Evolutionary conservation across 2,113 vertebrate genomes (phyloP).

Genomic region (Eretmochelys imbricata): DNA sequence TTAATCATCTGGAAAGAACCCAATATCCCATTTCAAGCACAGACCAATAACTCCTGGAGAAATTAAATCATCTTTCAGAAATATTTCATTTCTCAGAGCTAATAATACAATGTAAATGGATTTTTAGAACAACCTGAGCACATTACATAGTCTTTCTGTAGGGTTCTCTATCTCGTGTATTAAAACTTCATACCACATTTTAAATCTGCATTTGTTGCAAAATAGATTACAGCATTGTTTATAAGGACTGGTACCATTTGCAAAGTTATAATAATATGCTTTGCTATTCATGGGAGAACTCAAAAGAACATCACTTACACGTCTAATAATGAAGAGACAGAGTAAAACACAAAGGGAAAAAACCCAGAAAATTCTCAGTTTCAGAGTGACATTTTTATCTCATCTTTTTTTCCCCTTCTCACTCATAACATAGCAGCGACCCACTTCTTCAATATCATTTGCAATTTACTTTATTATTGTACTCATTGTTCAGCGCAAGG

Average conservation of each 20-base stretch:
- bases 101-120: conserved; percentile 78
- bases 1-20: conserved; percentile 76
- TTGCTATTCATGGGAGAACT: conserved; percentile 12
- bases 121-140: conserved; percentile 66
- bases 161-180: conserved; percentile 35
- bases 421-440: neutral
- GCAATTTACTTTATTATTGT: neutral
- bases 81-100: conserved; percentile 74
- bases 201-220: conserved; percentile 55
- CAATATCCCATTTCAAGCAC: conserved; percentile 67
- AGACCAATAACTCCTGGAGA: conserved; percentile 68
- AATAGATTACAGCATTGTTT: conserved; percentile 52
- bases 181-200: conserved; percentile 48
- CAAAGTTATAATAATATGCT: conserved; percentile 4
- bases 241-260: conserved; percentile 16
- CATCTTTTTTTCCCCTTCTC: neutral
- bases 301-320: neutral
- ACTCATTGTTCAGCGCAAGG: neutral
- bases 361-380: conserved; percentile 3
- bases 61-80: conserved; percentile 80
- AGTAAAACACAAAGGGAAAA: neutral
- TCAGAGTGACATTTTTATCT: conserved; percentile 41
- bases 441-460: neutral
- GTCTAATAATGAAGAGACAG: neutral
- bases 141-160: conserved; percentile 63